These are phyloP conservation scores for Erpornis zantholeuca DNA, from an alignment of 2,113 vertebrate species.

Conservation along the genomic window DNA sequence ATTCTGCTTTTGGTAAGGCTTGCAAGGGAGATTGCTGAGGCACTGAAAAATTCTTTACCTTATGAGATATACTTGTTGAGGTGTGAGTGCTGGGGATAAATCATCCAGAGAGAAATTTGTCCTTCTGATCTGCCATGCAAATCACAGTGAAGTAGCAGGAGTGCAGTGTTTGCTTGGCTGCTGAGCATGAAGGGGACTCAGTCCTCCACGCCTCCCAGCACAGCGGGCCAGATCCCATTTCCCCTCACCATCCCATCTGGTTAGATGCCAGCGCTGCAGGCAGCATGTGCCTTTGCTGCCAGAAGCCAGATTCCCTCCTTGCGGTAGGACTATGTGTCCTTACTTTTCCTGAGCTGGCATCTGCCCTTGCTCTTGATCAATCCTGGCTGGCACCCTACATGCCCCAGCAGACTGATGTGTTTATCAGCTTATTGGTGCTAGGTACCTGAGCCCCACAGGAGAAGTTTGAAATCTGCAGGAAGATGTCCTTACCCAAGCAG, in stretches of 20 bases:
- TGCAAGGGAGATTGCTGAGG: neutral
- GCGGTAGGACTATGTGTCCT: neutral
- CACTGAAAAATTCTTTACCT: neutral
- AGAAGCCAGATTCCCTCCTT: neutral
- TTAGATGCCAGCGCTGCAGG: neutral
- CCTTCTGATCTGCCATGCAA: neutral
- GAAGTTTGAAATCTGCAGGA: neutral
- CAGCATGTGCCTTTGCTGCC: neutral
- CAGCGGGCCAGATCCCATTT: rapidly evolving
- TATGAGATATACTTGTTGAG: neutral
- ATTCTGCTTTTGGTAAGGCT: neutral
- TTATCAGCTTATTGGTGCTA: neutral
- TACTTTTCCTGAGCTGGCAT: neutral
- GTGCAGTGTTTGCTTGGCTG: neutral
- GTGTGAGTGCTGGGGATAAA: neutral
- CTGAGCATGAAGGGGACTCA: neutral
- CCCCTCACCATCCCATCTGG: neutral
- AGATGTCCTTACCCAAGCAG: neutral
- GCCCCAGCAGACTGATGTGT: neutral
- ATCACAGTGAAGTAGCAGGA: neutral
- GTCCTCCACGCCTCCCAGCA: neutral
- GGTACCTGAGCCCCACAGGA: neutral
- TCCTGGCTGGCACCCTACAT: rapidly evolving
- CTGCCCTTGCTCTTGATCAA: neutral
- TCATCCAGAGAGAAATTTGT: neutral